Evolutionary conservation across 2,888 invertebrate species (phyloP).

Genomic region (Germaria angustata): DNA sequence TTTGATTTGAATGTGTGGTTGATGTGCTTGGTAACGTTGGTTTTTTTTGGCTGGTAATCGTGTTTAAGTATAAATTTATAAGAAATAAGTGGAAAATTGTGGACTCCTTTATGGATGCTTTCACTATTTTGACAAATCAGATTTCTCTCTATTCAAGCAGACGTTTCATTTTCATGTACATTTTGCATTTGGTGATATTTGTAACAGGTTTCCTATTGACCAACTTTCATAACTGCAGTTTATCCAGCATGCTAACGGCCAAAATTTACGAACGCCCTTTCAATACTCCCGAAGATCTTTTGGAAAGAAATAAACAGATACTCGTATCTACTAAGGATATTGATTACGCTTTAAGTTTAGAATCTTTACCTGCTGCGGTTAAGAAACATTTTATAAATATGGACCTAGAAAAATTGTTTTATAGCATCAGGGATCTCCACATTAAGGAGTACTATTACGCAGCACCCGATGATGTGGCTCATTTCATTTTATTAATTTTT

Average conservation of each 20-base stretch:
- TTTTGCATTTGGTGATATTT: conserved; percentile 65
- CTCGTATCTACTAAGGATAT: conserved; percentile 64
- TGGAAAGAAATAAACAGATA: conserved; percentile 62
- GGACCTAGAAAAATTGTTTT: conserved; percentile 55
- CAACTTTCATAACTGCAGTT: conserved; percentile 69
- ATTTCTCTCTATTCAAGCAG: conserved; percentile 23
- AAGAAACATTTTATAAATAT: conserved; percentile 64
- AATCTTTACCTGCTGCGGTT: conserved; percentile 68
- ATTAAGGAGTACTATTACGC: conserved; percentile 67
- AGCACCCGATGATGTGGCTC: conserved; percentile 69
- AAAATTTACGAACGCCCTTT: conserved; percentile 70
- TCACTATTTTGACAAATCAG: conserved; percentile 58
- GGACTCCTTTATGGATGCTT: conserved; percentile 28
- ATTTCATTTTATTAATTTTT: conserved; percentile 70
- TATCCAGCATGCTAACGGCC: conserved; percentile 70
- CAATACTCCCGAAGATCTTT: conserved; percentile 69
- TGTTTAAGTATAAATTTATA: not conserved
- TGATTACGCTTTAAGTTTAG: conserved; percentile 48
- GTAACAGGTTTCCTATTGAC: conserved; percentile 69
- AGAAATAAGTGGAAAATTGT: not conserved
- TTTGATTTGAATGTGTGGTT: conserved; percentile 63
- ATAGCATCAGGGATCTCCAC: conserved; percentile 65
- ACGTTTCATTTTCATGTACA: conserved; percentile 50
- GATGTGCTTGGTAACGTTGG: not conserved
- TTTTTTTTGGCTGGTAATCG: not conserved